Base-by-base conservation (phyloP, 2,888 invertebrate genomes). In the Hypsopygia costalis region DNA sequence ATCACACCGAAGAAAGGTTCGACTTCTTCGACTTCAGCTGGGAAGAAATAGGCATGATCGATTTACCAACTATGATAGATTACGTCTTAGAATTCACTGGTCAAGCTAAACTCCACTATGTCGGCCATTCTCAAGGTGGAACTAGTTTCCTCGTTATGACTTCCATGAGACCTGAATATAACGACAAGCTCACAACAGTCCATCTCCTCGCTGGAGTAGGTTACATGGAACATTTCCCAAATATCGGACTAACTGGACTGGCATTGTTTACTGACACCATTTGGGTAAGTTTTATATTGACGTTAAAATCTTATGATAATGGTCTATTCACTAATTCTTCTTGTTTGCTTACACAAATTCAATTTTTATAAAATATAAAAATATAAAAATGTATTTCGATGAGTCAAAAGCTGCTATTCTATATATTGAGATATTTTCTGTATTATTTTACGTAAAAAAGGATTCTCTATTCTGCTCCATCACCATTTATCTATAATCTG, bases 61-160 rank as follows among this genome's bases (percentile, higher is more conserved):
- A 87, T 37, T 38, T 85, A 1, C 66, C 85, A 1, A 59, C 72
- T 1, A 80, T 80, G 74, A 70, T 85, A 1, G 79, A 86, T 46
- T 80, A 74, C 11, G 52, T 65, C 9, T 49, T 85, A 1, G 47
- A 59, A 1, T 12, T 46, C 5, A 81, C 85, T 3, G 59, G 62
- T 0, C 55, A 53, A 6, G 46, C 66, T 0, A 61, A 69, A 21
- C 52, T 86, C 1, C 81, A 82, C 45, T 86, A 83, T 36, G 60
- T 85, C 8, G 86, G 86, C 0, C 81, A 80, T 57, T 87, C 86
- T 7, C 81, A 82, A 59, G 83, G 83, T 27, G 81, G 80, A 1
- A 81, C 85, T 0, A 58, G 44, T 0, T 81, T 80, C 43, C 41
- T 81, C 1, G 63, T 75, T 0, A 40, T 82, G 32, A 64, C 55